A percentile compares a stretch with the other conserved stretches of the same genome.
Conservation (phyloP, 2,888 invertebrate species). For the Philhelius pedissequus region DNA sequence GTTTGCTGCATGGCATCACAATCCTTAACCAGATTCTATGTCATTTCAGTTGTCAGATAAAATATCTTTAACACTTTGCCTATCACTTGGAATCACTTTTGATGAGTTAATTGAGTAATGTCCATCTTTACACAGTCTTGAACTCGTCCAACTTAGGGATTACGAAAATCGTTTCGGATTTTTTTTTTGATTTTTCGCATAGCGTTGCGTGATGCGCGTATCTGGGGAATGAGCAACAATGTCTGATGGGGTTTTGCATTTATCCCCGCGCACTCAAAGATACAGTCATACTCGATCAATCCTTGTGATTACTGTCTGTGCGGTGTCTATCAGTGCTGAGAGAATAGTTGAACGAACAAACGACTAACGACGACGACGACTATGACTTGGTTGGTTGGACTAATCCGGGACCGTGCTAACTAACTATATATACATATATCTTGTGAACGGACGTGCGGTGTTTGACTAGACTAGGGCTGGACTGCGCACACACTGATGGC, state of each 20-base stretch:
- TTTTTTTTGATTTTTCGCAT: neutral
- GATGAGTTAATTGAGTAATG: constrained; percentile 68
- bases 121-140: constrained; percentile 47
- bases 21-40: constrained; percentile 38
- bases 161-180: constrained; percentile 19
- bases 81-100: constrained; percentile 63
- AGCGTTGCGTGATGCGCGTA: constrained; percentile 10
- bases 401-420: constrained; percentile 42
- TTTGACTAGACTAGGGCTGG: neutral
- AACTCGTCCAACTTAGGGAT: constrained; percentile 46
- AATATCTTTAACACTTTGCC: constrained; percentile 63
- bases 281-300: constrained; percentile 67
- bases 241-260: constrained; percentile 31
- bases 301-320: constrained; percentile 65
- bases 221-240: constrained; percentile 43
- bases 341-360: neutral
- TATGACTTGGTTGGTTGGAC: constrained; percentile 13
- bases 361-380: neutral
- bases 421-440: constrained; percentile 17
- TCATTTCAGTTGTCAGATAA: constrained; percentile 65
- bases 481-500: neutral
- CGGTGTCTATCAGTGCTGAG: constrained; percentile 42
- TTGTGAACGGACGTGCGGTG: neutral
- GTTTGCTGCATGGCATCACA: neutral
- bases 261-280: constrained; percentile 18